Percentiles rank a stretch among this genome's conserved stretches.
phyloP scores from a whole-genome alignment of 2,113 vertebrate species.

The Cacatua alba region DNA sequence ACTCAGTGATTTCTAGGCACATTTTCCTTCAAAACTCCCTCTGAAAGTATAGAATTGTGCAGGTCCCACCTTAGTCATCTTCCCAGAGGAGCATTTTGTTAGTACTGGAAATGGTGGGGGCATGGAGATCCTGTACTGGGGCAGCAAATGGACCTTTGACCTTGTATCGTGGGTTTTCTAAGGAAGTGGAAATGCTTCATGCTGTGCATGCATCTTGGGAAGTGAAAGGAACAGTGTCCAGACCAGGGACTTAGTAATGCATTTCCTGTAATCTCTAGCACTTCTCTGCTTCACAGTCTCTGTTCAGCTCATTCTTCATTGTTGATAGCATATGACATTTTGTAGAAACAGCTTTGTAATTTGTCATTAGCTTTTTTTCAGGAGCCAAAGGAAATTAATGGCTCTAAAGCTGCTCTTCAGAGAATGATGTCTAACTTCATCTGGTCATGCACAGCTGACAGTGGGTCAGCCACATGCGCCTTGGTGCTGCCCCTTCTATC shows the following conservation, averaged over 20 bases:
- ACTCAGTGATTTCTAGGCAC: neutral
- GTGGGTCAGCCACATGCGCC: neutral
- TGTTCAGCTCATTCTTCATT: neutral
- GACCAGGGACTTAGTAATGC: neutral
- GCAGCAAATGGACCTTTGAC: neutral
- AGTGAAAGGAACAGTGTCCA: neutral
- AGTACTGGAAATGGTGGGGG: neutral
- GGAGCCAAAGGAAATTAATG: neutral
- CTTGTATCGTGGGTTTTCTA: neutral
- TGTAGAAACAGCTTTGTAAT: neutral
- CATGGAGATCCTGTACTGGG: neutral
- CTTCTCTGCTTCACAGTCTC: neutral
- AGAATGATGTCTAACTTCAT: neutral
- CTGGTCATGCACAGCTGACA: neutral
- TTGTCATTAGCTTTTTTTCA: neutral
- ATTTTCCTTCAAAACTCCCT: neutral
- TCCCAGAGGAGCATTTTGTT: neutral
- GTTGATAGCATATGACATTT: rapidly evolving
- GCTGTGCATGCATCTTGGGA: neutral
- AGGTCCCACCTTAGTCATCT: neutral
- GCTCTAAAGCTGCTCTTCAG: neutral
- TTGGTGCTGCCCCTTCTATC: neutral
- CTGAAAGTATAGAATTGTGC: neutral
- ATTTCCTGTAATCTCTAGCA: neutral
- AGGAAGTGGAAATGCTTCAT: neutral